Base-by-base conservation (phyloP, 2,888 invertebrate genomes). In the Volucella zonaria region DNA sequence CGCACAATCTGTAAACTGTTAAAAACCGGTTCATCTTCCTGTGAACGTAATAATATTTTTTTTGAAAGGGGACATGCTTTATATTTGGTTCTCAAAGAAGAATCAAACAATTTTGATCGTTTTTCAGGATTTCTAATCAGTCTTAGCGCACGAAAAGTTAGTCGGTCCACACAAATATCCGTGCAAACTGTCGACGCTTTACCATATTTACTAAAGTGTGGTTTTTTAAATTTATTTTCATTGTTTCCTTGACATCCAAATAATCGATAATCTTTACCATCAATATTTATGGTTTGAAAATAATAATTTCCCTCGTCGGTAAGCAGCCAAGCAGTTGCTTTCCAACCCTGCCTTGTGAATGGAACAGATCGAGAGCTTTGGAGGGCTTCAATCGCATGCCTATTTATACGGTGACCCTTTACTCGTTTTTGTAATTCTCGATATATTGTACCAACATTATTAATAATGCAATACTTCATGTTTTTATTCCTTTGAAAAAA, bases 401-500 rank as follows among this genome's bases (percentile, higher is more conserved):
- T 88, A 86, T 92, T 91, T 0, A 89, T 88, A 56, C 89, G 89
- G 3, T 89, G 89, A 43, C 88, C 88, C 3, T 90, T 89, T 15
- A 88, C 87, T 62, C 91, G 90, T 15, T 90, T 90, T 64, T 90
- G 91, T 59, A 92, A 67, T 76, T 92, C 92, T 14, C 90, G 87
- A 71, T 89, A 92, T 18, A 92, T 89, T 4, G 89, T 90, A 1
- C 90, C 90, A 78, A 92, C 91, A 73, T 92, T 92, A 82, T 92
- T 92, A 38, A 92, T 91, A 15, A 92, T 90, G 9, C 90, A 88
- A 86, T 91, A 89, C 59, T 91, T 92, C n/a, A 89, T 87, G 74
- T 89, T 90, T 77, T 89, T 90, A 0, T 87, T 90, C 49, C 87
- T 88, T 86, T 92, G 92, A 49, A 93, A 87, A 78, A 93, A 90